A percentile compares a stretch with the other conserved stretches of the same genome.
phyloP scores from a whole-genome alignment of 2,888 invertebrate genomes.

The Hypercompe scribonia region DNA sequence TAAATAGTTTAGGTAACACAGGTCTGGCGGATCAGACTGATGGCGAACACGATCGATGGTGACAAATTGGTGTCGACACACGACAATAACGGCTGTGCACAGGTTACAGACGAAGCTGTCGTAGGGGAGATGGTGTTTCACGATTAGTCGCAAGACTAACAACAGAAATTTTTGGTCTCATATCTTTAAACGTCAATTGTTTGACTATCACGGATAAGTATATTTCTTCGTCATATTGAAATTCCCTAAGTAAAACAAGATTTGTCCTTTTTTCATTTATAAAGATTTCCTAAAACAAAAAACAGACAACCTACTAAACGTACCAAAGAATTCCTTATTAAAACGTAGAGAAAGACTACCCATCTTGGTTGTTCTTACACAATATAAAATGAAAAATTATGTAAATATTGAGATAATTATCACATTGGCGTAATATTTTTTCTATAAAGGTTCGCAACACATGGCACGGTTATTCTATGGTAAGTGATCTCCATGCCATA shows the following conservation, averaged over 20 bases:
- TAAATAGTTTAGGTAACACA: conserved; percentile 41
- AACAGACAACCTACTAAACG: background rate
- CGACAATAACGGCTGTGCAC: conserved; percentile 36
- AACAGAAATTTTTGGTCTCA: background rate
- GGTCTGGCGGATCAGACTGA: conserved; percentile 62
- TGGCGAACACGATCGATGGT: conserved; percentile 74
- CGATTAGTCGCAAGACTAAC: conserved; percentile 12
- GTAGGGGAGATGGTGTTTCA: conserved; percentile 16
- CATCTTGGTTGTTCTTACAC: background rate
- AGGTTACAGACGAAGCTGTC: conserved; percentile 49
- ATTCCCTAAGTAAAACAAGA: too few species aligned
- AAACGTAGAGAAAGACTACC: background rate
- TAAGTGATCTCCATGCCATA: background rate
- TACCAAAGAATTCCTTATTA: background rate
- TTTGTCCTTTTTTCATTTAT: background rate
- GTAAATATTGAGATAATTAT: too few species aligned
- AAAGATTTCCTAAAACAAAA: background rate
- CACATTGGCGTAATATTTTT: background rate
- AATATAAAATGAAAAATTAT: too few species aligned
- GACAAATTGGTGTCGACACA: conserved; percentile 81
- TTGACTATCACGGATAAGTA: background rate
- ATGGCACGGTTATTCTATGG: background rate
- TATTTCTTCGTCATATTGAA: too few species aligned
- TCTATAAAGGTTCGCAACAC: background rate
- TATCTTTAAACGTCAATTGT: background rate